These are phyloP conservation scores for Netelia fuscicornis DNA, from an alignment of 2,888 invertebrate species.

Conservation along the genomic window DNA sequence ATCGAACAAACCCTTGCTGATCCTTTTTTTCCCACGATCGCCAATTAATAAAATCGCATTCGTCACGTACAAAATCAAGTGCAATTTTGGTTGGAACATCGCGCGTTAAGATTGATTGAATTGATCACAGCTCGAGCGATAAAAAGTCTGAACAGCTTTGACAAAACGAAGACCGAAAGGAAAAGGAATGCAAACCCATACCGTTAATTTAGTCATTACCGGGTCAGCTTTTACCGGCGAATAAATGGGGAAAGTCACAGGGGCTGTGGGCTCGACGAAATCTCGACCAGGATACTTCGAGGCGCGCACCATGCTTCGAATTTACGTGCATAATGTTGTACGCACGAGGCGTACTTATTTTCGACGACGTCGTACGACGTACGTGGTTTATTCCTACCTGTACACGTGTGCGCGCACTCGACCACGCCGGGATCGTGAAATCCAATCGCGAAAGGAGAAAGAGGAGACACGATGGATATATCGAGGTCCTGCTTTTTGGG, in stretches of 20 bases:
- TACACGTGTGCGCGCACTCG: background rate
- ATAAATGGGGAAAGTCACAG: constrained; percentile 42
- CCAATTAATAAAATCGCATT: too few relatives aligned
- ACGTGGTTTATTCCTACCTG: background rate
- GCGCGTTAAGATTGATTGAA: background rate
- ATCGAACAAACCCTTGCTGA: too few relatives aligned
- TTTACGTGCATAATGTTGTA: background rate
- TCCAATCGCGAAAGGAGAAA: constrained; percentile 67
- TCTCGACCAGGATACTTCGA: constrained; percentile 57
- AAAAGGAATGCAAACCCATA: constrained; percentile 26
- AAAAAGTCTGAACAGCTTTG: background rate
- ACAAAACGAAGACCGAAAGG: background rate
- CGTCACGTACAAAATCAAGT: too few relatives aligned
- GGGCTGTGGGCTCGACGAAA: constrained; percentile 41
- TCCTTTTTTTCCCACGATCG: too few relatives aligned
- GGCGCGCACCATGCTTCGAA: background rate
- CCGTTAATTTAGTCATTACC: constrained; percentile 60
- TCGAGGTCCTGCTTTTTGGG: constrained; percentile 35
- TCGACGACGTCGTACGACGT: background rate
- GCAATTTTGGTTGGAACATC: too few relatives aligned
- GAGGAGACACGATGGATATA: constrained; percentile 51
- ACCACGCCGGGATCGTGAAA: constrained; percentile 61
- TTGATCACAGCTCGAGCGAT: background rate
- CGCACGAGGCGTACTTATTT: background rate
- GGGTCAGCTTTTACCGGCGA: constrained; percentile 41